Evolutionary conservation across 2,888 invertebrate genomes (phyloP), one percentile per base, ranked within the genome.

Genomic region (Eurois occulta): DNA sequence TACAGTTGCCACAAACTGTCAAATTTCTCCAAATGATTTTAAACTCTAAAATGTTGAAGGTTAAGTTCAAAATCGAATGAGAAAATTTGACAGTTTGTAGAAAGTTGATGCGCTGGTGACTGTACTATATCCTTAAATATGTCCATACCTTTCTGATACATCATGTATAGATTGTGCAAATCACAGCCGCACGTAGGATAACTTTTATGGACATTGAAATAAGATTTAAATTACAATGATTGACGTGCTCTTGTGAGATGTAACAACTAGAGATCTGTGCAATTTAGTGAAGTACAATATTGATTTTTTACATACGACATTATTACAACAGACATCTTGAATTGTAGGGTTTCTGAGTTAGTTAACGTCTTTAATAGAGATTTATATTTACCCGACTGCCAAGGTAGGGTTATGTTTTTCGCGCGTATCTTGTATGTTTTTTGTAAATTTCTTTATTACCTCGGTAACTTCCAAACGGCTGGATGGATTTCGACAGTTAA

Each of bases 261-360:
- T 28, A 35, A 41, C 21, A 70, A 71, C 43, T 55, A 64, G 62
- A 65, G 18, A 24, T 77, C 6, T 60, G 32, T 77, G 32, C 18
- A 46, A 76, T 60, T 66, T 82, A 65, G 16, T 81, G 13, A 66
- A 83, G 73, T 83, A 83, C 67, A 77, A 77, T 46, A 16, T 75
- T 71, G 43, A 21, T 73, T 73, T 35, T 52, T 38, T 3, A 48
- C n/a, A 46, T 3, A 65, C 32, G 68, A 72, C 55, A 71, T 74
- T 65, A 68, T 70, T 71, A 58, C 35, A 70, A 60, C 46, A 60
- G 21, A 46, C 5, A 6, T 32, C n/a, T 18, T 1, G 21, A 11
- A 18, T 71, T 28, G 21, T 38, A 8, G 13, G 24, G 48, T 24
- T 4, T 35, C 35, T 2, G 35, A 35, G 4, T 35, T 35, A 3